Evolutionary conservation across 2,797 vertebrate species (phyloP).

Genomic region (Falco berigora): DNA sequence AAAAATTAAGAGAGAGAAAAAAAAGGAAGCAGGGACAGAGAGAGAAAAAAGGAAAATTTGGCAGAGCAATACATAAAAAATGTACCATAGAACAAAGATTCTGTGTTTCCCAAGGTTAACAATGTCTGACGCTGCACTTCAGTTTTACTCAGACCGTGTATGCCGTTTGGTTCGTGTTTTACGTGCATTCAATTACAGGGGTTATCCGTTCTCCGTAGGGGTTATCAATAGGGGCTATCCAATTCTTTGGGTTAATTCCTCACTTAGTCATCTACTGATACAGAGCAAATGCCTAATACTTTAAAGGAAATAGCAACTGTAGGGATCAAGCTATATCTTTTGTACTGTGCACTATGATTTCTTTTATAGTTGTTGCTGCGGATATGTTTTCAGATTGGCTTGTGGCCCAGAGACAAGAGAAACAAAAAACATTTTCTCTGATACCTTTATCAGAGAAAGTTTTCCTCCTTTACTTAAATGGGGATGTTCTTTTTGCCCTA

Average conservation of each 20-base stretch:
- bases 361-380: neutral
- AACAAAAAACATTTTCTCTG: neutral
- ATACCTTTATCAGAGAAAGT: neutral
- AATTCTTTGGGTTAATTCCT: constrained; percentile 2
- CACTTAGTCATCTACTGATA: neutral
- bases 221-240: neutral
- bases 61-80: neutral
- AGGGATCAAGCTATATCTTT: neutral
- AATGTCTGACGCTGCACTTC: neutral
- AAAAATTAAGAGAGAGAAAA: neutral
- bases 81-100: neutral
- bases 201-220: neutral
- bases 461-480: neutral
- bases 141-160: neutral
- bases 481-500: neutral
- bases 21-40: neutral
- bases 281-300: neutral
- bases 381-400: neutral
- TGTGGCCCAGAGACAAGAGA: neutral
- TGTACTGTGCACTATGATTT: neutral
- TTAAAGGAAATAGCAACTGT: neutral
- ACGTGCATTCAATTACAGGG: neutral
- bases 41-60: neutral
- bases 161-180: neutral
- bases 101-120: neutral